Evolutionary conservation across 2,797 vertebrate genomes (phyloP).

Genomic region (Moxostoma hubbsi): DNA sequence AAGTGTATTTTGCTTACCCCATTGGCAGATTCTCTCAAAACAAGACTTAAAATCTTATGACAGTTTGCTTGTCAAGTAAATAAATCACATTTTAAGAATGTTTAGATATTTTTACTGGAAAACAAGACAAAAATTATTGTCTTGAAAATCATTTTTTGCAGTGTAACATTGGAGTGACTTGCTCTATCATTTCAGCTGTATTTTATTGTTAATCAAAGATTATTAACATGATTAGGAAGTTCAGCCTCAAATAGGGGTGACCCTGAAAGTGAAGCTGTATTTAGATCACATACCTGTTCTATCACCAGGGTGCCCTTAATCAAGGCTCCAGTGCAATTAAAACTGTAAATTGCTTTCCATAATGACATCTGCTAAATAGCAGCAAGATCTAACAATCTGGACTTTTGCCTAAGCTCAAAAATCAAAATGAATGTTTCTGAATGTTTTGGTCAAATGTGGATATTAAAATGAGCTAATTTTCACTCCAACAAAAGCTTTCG

Average conservation of each 20-base stretch:
- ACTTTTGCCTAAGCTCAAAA: background rate
- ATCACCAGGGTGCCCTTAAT: constrained; percentile 35
- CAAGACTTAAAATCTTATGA: no score
- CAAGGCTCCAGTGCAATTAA: constrained; percentile 35
- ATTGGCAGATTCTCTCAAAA: no score
- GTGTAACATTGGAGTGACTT: constrained; percentile 27
- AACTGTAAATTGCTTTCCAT: constrained; percentile 16
- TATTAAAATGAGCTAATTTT: constrained; percentile 37
- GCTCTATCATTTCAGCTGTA: constrained; percentile 11
- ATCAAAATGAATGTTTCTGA: constrained; percentile 2
- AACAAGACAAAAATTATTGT: no score
- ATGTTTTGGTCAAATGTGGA: constrained; percentile 17
- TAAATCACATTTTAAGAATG: no score
- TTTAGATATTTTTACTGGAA: no score
- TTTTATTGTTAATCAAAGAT: constrained; percentile 43
- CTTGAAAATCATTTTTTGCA: no score
- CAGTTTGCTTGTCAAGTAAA: no score
- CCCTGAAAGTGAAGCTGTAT: constrained; percentile 33
- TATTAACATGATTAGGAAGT: constrained; percentile 49
- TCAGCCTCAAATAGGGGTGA: constrained; percentile 3
- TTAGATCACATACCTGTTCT: constrained; percentile 30
- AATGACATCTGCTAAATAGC: constrained; percentile 13
- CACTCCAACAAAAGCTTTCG: constrained; percentile 37
- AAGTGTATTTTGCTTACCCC: no score
- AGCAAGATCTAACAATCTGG: constrained; percentile 14